These are phyloP conservation scores for Scrobipalpa costella DNA, from an alignment of 2,888 invertebrate species.

Conservation along the genomic window DNA sequence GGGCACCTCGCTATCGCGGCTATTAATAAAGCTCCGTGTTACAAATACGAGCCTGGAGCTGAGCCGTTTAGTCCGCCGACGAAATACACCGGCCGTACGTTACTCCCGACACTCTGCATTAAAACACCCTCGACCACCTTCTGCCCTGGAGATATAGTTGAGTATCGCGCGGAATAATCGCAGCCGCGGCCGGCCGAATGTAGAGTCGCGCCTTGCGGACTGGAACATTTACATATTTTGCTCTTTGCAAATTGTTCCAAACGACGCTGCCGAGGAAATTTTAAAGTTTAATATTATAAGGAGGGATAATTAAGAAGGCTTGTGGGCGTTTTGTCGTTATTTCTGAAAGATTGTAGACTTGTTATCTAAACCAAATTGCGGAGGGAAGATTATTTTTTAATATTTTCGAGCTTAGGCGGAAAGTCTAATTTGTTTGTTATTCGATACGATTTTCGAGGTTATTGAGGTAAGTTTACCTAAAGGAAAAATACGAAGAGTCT, in stretches of 20 bases:
- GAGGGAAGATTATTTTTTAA: neutral
- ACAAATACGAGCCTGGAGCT: slow-evolving; percentile 66
- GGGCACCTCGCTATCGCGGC: slow-evolving; percentile 73
- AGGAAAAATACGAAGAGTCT: no score
- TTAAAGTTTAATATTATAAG: slow-evolving; percentile 18
- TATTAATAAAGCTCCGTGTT: slow-evolving; percentile 74
- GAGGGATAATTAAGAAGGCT: slow-evolving; percentile 14
- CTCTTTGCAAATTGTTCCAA: slow-evolving; percentile 26
- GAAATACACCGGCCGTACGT: slow-evolving; percentile 66
- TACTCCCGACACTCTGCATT: slow-evolving; percentile 38
- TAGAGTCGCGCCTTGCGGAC: slow-evolving; percentile 25
- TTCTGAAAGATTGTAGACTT: slow-evolving; percentile 9
- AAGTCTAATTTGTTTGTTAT: slow-evolving; percentile 21
- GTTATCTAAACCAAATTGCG: slow-evolving; percentile 2
- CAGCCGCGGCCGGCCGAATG: slow-evolving; percentile 16
- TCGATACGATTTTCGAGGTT: neutral
- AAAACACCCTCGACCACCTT: slow-evolving; percentile 16
- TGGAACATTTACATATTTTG: slow-evolving; percentile 27
- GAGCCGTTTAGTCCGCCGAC: slow-evolving; percentile 67
- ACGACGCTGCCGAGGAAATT: slow-evolving; percentile 14
- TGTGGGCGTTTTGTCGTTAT: slow-evolving; percentile 13
- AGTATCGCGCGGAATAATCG: slow-evolving; percentile 8
- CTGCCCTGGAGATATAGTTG: slow-evolving; percentile 11
- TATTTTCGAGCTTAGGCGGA: slow-evolving; percentile 11
- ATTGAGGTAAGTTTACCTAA: no score